Percentiles rank a stretch among this genome's conserved stretches.
These are phyloP conservation scores for Halesus radiatus DNA, from an alignment of 1,140 invertebrate species.

Conservation along the genomic window DNA sequence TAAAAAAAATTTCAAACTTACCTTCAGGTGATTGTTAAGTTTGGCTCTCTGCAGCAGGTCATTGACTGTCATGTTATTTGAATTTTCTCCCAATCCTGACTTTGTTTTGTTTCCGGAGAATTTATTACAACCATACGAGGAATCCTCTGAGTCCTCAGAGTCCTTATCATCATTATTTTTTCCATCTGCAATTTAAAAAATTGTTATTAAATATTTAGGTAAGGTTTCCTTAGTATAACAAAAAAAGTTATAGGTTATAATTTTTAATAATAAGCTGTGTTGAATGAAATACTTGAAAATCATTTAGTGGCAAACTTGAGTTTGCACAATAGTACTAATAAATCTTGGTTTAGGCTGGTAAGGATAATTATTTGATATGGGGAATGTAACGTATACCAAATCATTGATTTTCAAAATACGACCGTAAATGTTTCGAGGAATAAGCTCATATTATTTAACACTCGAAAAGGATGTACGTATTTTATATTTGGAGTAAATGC, in stretches of 20 bases:
- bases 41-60: slow-evolving; percentile 66
- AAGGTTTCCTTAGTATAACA: too few species aligned
- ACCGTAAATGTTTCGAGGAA: not conserved
- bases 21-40: slow-evolving; percentile 65
- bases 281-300: too few species aligned
- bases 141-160: slow-evolving; percentile 71
- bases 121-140: slow-evolving; percentile 64
- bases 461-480: too few species aligned
- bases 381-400: not conserved
- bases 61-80: slow-evolving; percentile 63
- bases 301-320: too few species aligned
- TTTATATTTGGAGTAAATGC: too few species aligned
- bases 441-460: not conserved
- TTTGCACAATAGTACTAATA: too few species aligned
- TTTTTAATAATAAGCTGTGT: too few species aligned
- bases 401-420: not conserved
- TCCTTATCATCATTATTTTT: slow-evolving; percentile 63
- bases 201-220: too few species aligned
- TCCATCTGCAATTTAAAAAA: slow-evolving; percentile 1
- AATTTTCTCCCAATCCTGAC: slow-evolving; percentile 60
- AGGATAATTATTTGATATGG: not conserved
- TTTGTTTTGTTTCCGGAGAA: slow-evolving; percentile 68
- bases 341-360: too few species aligned
- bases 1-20: slow-evolving; percentile 44
- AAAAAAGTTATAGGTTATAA: too few species aligned